Conservation (phyloP, 2,888 invertebrate species). For the Caenorhabditis zanzibari region DNA sequence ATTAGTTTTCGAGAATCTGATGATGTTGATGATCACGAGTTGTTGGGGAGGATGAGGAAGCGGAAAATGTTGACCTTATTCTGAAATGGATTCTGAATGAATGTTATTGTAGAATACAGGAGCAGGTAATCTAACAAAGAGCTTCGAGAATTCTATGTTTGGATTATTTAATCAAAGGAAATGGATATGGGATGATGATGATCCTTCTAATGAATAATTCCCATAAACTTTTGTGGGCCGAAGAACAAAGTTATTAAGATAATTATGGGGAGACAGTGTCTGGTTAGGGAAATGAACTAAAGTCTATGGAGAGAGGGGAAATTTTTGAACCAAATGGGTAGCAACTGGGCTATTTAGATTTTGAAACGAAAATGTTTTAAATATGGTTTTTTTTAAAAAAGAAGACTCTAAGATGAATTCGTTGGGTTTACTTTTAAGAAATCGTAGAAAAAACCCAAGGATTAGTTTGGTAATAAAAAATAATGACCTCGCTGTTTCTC, state of each 20-base stretch:
- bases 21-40: slow-evolving; percentile 10
- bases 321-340: no score
- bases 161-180: slow-evolving; percentile 43
- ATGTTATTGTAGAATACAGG: background rate
- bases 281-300: background rate
- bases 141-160: slow-evolving; percentile 40
- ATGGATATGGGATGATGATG: slow-evolving; percentile 1
- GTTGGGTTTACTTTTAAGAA: no score
- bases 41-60: slow-evolving; percentile 4
- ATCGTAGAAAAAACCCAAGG: no score
- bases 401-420: no score
- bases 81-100: slow-evolving; percentile 14
- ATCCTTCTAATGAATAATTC: slow-evolving; percentile 19
- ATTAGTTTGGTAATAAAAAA: no score
- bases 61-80: slow-evolving; percentile 1
- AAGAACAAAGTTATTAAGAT: slow-evolving; percentile 57
- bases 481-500: no score
- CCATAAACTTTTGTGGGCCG: background rate
- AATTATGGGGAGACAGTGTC: slow-evolving; percentile 38
- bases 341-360: no score
- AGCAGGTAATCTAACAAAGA: slow-evolving; percentile 17
- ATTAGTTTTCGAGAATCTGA: slow-evolving; percentile 13
- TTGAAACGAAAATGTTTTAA: no score
- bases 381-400: no score
- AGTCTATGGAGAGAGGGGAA: slow-evolving; percentile 20